Evolutionary conservation across 1,140 invertebrate species (phyloP).

Genomic region (Drosophila mojavensis): DNA sequence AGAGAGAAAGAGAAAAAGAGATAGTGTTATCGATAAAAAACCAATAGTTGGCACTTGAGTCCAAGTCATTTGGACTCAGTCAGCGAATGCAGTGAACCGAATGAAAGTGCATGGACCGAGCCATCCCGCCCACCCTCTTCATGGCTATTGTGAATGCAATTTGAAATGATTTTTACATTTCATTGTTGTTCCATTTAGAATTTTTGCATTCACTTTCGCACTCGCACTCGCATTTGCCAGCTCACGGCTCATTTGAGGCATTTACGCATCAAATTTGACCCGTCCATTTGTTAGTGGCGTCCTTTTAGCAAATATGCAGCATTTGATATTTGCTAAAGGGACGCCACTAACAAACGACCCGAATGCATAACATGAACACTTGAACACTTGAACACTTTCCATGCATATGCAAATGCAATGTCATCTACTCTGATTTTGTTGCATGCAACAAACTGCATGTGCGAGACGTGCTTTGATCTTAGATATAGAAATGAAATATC

Average conservation of each 20-base stretch:
- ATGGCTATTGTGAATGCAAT: slow-evolving; percentile 53
- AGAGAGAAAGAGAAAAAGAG: too few relatives aligned
- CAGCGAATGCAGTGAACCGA: slow-evolving; percentile 34
- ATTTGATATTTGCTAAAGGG: too few relatives aligned
- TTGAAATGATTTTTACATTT: slow-evolving; percentile 40
- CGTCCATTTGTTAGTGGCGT: slow-evolving; percentile 15
- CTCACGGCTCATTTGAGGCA: slow-evolving; percentile 67
- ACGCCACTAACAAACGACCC: background rate
- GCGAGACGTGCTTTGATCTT: background rate
- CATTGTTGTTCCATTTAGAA: slow-evolving; percentile 31
- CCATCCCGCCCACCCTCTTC: background rate
- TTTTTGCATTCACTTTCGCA: slow-evolving; percentile 54
- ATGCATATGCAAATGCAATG: background rate
- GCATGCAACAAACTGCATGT: too few relatives aligned
- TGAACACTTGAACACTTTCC: background rate
- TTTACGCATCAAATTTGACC: slow-evolving; percentile 44
- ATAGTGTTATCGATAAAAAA: background rate
- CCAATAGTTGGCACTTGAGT: background rate
- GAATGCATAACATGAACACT: too few relatives aligned
- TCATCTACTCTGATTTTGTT: background rate
- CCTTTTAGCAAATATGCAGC: background rate
- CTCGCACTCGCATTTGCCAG: background rate
- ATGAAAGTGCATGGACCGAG: slow-evolving; percentile 23
- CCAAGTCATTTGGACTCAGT: slow-evolving; percentile 1
- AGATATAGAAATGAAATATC: too few relatives aligned